Conservation (phyloP, 30 jellyfish, hydroid and myxozoan genomes). For the Aurelia sp. region DNA sequence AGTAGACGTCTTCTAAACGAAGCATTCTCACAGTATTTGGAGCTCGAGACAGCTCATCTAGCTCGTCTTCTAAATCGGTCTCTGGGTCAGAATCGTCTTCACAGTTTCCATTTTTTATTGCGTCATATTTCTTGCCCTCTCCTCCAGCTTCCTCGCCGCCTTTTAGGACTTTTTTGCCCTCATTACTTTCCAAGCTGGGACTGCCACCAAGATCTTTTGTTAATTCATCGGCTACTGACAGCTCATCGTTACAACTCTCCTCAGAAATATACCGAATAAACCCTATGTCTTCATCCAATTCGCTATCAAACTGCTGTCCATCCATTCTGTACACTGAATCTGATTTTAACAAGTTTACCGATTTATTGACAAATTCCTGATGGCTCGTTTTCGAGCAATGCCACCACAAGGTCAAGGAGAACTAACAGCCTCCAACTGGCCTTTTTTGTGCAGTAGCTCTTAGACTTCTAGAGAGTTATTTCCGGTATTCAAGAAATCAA, state of each 20-base stretch:
- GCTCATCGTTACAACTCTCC: neutral
- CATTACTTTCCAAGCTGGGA: neutral
- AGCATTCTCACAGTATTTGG: neutral
- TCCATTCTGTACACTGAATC: neutral
- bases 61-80: conserved; percentile 68
- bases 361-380: too few species aligned
- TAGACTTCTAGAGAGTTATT: too few species aligned
- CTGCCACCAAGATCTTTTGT: too few species aligned
- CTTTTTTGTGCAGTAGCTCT: too few species aligned
- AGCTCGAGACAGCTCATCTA: neutral
- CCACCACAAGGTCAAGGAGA: too few species aligned
- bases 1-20: conserved; percentile 39
- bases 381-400: too few species aligned
- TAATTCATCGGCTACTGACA: too few species aligned
- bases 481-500: too few species aligned
- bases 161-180: neutral
- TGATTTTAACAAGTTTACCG: too few species aligned
- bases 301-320: neutral
- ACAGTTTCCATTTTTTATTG: neutral
- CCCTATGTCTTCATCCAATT: conserved; percentile 23
- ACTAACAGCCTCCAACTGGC: too few species aligned
- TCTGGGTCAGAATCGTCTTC: conserved; percentile 42
- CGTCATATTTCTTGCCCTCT: neutral
- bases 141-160: neutral
- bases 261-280: conserved; percentile 23